Base-by-base conservation (phyloP, 2,113 vertebrate species). In the Orthonyx spaldingii region DNA sequence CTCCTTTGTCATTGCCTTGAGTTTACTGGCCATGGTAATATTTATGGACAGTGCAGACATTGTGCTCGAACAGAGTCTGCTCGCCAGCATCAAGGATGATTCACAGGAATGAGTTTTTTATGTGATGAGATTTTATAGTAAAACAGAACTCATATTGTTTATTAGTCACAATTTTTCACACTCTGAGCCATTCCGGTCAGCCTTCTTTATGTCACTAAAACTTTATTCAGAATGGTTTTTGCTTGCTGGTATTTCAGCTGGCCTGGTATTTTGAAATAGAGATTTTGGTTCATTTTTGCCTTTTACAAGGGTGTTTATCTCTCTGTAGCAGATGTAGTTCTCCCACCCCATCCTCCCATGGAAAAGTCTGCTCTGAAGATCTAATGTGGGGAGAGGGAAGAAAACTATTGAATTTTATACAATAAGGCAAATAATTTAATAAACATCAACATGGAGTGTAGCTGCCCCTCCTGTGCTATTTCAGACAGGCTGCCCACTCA, bases 11-110 rank as follows among this genome's bases (percentile, higher is more conserved):
- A 88, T 77, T 64, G 61, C 90, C 93, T 83, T 82, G 82, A 84
- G 91, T 96, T 97, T 97, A 97, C 47, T 96, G 88, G 76, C 61
- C 44, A 3, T 83, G 66, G 64, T 65, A 87, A 92, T 95, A 95
- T 87, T 96, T 97, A 93, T 85, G 63, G 92, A 82, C 22, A 93
- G 63, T 32, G 35, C 69, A 95, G 79, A 59, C 66, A 37, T 23
- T 47, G n/a, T 86, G 90, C 90, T 93, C 65, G 63, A 87, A 44
- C 11, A 42, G n/a, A 61, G 35, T 75, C 82, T 84, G 56, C 63
- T 71, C 26, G 0, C 55, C 56, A 76, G 86, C 94, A 85, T 91
- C 89, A 24, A 75, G 49, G 47, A 71, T 96, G 81, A 97, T 89
- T 97, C 89, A 93, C 72, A 87, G 76, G 57, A 89, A 84, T 0